Conservation (phyloP, 2,888 invertebrate species). For the Drosophila pegasa region DNA sequence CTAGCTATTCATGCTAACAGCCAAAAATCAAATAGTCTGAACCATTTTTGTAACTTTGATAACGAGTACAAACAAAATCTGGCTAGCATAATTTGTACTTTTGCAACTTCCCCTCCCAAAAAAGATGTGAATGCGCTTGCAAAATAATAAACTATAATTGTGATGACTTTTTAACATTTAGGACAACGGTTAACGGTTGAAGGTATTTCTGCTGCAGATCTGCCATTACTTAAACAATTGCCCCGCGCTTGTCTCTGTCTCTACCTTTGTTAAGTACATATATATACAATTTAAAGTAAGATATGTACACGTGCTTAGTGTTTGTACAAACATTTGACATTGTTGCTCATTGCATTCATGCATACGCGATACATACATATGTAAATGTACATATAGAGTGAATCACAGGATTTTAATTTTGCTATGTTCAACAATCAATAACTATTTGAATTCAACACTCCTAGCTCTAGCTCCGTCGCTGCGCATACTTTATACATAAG, state of each 20-base stretch:
- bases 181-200: slow-evolving; percentile 3
- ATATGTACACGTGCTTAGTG: slow-evolving; percentile 14
- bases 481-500: slow-evolving; percentile 56
- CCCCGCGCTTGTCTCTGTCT: not conserved
- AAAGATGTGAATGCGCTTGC: not conserved
- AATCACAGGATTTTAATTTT: slow-evolving; percentile 80
- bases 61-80: not conserved
- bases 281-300: slow-evolving; percentile 5
- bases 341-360: slow-evolving; percentile 16
- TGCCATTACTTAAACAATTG: slow-evolving; percentile 22
- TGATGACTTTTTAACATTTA: not conserved
- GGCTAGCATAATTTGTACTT: slow-evolving; percentile 19
- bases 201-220: slow-evolving; percentile 1
- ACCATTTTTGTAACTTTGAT: not conserved
- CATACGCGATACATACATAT: slow-evolving; percentile 58
- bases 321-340: slow-evolving; percentile 13
- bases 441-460: slow-evolving; percentile 67
- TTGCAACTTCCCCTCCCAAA: slow-evolving; percentile 7
- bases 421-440: slow-evolving; percentile 77
- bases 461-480: slow-evolving; percentile 32
- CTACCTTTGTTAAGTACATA: slow-evolving; percentile 1
- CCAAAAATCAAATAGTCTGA: not conserved
- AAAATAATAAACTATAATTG: not conserved
- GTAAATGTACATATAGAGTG: slow-evolving; percentile 65
- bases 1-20: not conserved